Evolutionary conservation across 35 echinoderm and acorn worm species (phyloP).

Genomic region (Heliocidaris erythrogramma): DNA sequence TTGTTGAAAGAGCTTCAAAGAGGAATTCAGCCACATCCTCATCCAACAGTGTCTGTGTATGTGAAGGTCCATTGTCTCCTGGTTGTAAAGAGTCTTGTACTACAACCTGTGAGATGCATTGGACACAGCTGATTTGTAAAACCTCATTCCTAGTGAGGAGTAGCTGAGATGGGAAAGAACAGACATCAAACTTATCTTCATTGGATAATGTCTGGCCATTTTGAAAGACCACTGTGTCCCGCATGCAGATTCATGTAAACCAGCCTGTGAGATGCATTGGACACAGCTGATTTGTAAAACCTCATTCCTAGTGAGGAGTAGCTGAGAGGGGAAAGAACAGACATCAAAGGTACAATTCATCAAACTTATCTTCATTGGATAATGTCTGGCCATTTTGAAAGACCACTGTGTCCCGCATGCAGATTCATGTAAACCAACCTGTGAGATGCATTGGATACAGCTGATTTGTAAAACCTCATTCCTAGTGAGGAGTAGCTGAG

Average conservation of each 20-base stretch:
- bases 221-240: background rate
- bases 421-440: too few species aligned
- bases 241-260: background rate
- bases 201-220: constrained; percentile 35
- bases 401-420: too few species aligned
- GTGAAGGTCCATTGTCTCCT: background rate
- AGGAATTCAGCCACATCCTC: constrained; percentile 67
- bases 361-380: too few species aligned
- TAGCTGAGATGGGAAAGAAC: background rate
- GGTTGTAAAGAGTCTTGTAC: background rate
- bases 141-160: constrained; percentile 46
- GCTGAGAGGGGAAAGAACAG: background rate
- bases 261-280: constrained; percentile 44
- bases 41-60: constrained; percentile 48
- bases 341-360: too few species aligned
- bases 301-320: constrained; percentile 49
- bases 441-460: too few species aligned
- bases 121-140: constrained; percentile 52
- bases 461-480: too few species aligned
- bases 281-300: background rate
- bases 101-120: constrained; percentile 52
- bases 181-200: background rate
- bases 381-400: too few species aligned
- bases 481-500: too few species aligned
- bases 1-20: constrained; percentile 61